A percentile compares a stretch with the other conserved stretches of the same genome.
Evolutionary conservation across 1,140 invertebrate species (phyloP).

Genomic region (Pteromalus puparum): DNA sequence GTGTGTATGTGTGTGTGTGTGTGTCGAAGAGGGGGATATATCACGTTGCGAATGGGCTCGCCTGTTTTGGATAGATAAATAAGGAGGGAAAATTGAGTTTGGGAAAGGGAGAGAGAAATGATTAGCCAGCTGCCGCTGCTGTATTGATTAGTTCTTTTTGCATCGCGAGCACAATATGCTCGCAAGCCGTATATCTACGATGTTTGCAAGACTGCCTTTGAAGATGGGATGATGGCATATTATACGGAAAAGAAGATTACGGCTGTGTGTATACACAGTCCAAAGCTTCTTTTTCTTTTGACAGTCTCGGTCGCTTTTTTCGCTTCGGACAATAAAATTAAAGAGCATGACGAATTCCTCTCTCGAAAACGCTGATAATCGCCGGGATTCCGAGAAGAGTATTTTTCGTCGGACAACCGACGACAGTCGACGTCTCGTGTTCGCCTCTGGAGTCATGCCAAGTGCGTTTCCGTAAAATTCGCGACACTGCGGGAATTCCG

Average conservation of each 20-base stretch:
- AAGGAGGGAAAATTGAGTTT: background rate
- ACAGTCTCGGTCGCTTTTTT: background rate
- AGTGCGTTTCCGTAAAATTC: conserved; percentile 7
- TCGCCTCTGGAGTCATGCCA: background rate
- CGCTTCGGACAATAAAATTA: background rate
- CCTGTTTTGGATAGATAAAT: conserved; percentile 7
- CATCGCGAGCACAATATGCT: background rate
- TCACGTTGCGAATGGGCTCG: background rate
- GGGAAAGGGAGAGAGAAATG: too few species aligned
- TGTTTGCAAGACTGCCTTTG: background rate
- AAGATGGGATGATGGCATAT: background rate
- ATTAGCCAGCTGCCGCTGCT: too few species aligned
- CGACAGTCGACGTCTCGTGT: background rate
- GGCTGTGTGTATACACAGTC: too few species aligned
- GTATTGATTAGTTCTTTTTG: background rate
- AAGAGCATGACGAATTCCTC: background rate
- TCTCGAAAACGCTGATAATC: too few species aligned
- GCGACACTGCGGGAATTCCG: background rate
- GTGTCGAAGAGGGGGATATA: too few species aligned
- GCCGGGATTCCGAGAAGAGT: background rate
- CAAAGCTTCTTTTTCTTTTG: background rate
- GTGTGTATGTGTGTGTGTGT: too few species aligned
- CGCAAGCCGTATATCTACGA: background rate
- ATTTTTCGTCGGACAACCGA: background rate
- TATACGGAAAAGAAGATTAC: background rate